Percentiles rank a stretch among this genome's conserved stretches.
Conservation (phyloP, 2,113 vertebrate species). For the Clarias gariepinus region DNA sequence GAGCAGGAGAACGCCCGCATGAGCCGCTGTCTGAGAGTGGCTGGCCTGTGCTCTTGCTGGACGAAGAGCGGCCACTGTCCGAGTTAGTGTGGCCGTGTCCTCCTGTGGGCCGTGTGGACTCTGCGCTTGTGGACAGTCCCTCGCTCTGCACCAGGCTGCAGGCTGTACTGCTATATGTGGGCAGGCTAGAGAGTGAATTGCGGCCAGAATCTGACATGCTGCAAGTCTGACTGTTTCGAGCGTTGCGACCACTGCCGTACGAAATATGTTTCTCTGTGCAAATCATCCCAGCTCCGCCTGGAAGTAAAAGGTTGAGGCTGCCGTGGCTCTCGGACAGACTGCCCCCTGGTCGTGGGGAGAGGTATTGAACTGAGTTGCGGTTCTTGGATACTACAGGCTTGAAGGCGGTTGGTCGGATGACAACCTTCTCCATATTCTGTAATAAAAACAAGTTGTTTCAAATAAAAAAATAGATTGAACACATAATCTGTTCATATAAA, state of each 20-base stretch:
- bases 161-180: slow-evolving; percentile 91
- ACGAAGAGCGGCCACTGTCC: slow-evolving; percentile 95
- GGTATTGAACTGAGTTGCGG: slow-evolving; percentile 82
- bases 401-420: slow-evolving; percentile 97
- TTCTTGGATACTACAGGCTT: slow-evolving; percentile 94
- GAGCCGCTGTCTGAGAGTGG: slow-evolving; percentile 88
- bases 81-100: slow-evolving; percentile 85
- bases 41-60: slow-evolving; percentile 92
- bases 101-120: slow-evolving; percentile 56
- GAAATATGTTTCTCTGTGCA: slow-evolving; percentile 80
- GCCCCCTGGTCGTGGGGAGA: slow-evolving; percentile 76
- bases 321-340: slow-evolving; percentile 89
- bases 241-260: slow-evolving; percentile 76
- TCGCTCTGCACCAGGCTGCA: slow-evolving; percentile 84
- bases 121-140: slow-evolving; percentile 67
- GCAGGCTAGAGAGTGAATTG: slow-evolving; percentile 96
- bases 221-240: slow-evolving; percentile 79
- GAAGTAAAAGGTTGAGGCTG: slow-evolving; percentile 89
- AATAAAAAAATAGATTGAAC: background rate
- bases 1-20: slow-evolving; percentile 82
- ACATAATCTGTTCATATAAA: background rate
- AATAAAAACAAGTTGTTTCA: slow-evolving; percentile 45
- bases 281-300: slow-evolving; percentile 55
- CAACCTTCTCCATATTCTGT: slow-evolving; percentile 95
- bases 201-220: slow-evolving; percentile 94